phyloP scores from a whole-genome alignment of 2,113 vertebrate species.

The Tachuris rubrigastra region DNA sequence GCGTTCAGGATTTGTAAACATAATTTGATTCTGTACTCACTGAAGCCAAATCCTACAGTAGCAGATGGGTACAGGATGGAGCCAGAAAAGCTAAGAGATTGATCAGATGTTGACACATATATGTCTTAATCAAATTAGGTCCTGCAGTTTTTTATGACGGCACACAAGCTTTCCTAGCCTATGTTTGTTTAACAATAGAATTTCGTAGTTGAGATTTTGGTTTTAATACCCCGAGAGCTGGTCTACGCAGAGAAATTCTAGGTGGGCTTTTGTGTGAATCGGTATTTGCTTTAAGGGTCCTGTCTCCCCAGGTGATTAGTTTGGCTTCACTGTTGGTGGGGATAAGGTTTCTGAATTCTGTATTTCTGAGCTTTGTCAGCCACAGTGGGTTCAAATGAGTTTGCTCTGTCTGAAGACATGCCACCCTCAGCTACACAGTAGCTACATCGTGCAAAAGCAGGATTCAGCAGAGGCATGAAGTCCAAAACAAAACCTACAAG shows the following conservation, averaged over 20 bases:
- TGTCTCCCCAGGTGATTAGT: neutral
- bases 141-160: neutral
- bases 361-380: neutral
- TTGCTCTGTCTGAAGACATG: neutral
- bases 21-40: neutral
- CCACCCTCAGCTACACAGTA: neutral
- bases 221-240: neutral
- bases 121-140: neutral
- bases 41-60: neutral
- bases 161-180: neutral
- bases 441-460: neutral
- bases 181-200: neutral
- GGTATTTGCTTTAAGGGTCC: neutral
- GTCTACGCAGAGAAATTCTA: neutral
- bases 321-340: neutral
- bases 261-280: neutral
- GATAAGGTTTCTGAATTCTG: neutral
- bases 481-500: neutral
- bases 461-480: neutral
- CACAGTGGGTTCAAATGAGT: neutral
- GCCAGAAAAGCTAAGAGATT: neutral
- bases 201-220: neutral
- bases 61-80: neutral
- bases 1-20: neutral
- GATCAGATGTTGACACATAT: accelerated